Conservation (phyloP, 2,797 vertebrate species). For the Brachymystax lenok region DNA sequence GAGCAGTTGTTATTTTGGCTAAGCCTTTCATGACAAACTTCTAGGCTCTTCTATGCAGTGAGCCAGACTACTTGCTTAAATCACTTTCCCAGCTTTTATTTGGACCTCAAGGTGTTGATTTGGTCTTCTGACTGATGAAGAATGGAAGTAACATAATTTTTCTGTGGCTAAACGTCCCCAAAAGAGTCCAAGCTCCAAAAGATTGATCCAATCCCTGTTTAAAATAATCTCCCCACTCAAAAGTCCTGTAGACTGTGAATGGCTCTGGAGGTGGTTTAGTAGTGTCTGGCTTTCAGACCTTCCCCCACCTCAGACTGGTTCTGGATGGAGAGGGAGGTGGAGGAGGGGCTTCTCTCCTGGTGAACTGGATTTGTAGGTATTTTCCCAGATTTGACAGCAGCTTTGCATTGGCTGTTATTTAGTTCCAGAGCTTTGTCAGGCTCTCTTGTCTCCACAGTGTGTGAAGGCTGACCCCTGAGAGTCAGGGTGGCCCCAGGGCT, state of each 20-base stretch:
- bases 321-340: neutral
- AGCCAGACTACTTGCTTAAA: neutral
- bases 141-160: neutral
- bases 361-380: conserved; percentile 39
- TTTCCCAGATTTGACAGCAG: conserved; percentile 40
- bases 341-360: conserved; percentile 1
- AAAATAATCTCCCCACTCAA: neutral
- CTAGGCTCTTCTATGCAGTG: neutral
- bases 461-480: neutral
- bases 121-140: neutral
- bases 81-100: neutral
- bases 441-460: conserved; percentile 8
- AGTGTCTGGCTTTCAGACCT: conserved; percentile 29
- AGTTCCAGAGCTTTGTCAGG: conserved; percentile 8
- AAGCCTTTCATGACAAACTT: neutral
- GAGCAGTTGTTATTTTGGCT: neutral
- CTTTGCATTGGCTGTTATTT: conserved; percentile 30
- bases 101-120: neutral
- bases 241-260: conserved; percentile 13
- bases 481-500: conserved; percentile 23
- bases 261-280: conserved; percentile 34
- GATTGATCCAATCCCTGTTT: neutral
- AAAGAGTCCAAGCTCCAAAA: neutral
- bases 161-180: neutral
- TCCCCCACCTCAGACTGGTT: conserved; percentile 1